phyloP scores from a whole-genome alignment of 2,888 invertebrate genomes.

The Melipona beecheii region DNA sequence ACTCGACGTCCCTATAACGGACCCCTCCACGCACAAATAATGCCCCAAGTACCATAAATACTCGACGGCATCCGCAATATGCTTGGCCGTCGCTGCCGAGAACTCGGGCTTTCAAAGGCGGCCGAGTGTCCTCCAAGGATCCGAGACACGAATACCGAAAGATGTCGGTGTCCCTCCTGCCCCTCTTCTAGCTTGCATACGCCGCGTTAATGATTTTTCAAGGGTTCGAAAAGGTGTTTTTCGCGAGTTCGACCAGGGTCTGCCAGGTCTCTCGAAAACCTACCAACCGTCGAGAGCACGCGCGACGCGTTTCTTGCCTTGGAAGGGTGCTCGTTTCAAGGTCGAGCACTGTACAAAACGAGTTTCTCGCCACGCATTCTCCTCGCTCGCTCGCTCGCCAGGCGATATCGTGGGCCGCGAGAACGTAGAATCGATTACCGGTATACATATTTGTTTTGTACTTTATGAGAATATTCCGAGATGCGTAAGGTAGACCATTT shows the following conservation, averaged over 20 bases:
- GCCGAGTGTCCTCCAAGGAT: conserved; percentile 52
- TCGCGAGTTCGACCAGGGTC: conserved; percentile 18
- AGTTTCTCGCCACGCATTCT: background rate
- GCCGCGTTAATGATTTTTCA: conserved; percentile 48
- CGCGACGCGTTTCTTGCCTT: background rate
- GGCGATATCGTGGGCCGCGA: too few relatives aligned
- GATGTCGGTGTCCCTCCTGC: conserved; percentile 13
- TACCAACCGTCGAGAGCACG: background rate
- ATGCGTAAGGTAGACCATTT: background rate
- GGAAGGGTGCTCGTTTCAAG: background rate
- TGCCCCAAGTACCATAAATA: conserved; percentile 80
- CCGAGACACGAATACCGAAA: conserved; percentile 56
- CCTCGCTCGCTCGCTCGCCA: too few relatives aligned
- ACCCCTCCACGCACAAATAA: conserved; percentile 78
- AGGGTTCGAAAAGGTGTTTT: conserved; percentile 41
- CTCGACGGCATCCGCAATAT: conserved; percentile 79
- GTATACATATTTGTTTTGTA: background rate
- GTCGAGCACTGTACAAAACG: background rate
- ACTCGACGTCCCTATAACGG: conserved; percentile 80
- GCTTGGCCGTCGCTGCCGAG: conserved; percentile 54
- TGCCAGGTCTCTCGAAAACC: conserved; percentile 11
- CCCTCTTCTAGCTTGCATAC: conserved; percentile 16
- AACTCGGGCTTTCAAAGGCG: conserved; percentile 58
- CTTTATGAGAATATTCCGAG: background rate
- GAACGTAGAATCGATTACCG: background rate